Evolutionary conservation across 2,113 vertebrate species (phyloP).

Genomic region (Cnemophilus loriae): DNA sequence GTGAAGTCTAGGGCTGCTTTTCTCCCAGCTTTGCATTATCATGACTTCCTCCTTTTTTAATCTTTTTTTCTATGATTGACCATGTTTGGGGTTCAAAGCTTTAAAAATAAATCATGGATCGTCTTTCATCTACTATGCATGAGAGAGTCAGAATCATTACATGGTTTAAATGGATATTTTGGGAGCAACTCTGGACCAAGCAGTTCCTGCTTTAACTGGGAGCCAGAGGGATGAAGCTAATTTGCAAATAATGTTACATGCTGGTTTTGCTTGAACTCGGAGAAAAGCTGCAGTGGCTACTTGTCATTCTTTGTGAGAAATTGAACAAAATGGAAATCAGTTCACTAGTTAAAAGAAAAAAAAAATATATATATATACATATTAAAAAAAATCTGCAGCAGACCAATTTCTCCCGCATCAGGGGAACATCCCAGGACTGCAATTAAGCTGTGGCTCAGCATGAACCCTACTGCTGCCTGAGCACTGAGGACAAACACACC

Average conservation of each 20-base stretch:
- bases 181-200: neutral
- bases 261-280: neutral
- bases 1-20: neutral
- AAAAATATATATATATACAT: too few relatives aligned
- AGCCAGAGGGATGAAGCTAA: conserved; percentile 16
- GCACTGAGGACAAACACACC: neutral
- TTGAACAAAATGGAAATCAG: neutral
- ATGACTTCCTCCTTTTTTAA: neutral
- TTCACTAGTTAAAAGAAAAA: neutral
- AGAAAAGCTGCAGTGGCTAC: neutral
- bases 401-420: neutral
- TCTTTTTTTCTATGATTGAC: neutral
- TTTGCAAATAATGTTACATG: conserved; percentile 30
- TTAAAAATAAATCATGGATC: neutral
- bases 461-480: neutral
- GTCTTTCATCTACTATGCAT: conserved; percentile 14
- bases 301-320: conserved; percentile 12
- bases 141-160: conserved; percentile 3
- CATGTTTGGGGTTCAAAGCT: conserved; percentile 42
- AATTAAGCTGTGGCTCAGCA: neutral
- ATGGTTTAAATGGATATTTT: conserved; percentile 20
- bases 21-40: conserved; percentile 8
- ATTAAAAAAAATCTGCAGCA: neutral
- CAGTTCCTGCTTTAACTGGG: neutral
- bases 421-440: neutral